Conservation (phyloP, 2,888 invertebrate genomes). For the Notocelia uddmanniana region DNA sequence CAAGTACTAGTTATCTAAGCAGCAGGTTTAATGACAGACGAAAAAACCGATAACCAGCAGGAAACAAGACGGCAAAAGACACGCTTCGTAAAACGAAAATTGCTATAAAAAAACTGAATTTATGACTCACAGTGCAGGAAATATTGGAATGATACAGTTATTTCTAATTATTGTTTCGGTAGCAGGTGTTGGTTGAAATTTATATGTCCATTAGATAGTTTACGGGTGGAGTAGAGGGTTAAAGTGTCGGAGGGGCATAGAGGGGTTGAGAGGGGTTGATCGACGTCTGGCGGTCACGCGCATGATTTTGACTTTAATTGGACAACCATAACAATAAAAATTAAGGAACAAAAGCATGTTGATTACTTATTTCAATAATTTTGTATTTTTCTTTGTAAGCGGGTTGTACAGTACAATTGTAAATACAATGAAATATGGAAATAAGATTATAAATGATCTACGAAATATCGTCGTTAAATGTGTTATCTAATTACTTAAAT, state of each 20-base stretch:
- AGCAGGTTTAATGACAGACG: constrained; percentile 28
- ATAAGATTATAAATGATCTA: constrained; percentile 15
- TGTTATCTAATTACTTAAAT: too few relatives aligned
- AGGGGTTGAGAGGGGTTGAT: constrained; percentile 57
- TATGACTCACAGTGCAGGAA: constrained; percentile 55
- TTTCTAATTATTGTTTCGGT: constrained; percentile 71
- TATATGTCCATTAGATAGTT: constrained; percentile 74
- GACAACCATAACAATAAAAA: constrained; percentile 39
- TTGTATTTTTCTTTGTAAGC: constrained; percentile 21
- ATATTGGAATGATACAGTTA: constrained; percentile 63
- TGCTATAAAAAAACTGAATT: constrained; percentile 53
- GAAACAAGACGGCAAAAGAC: constrained; percentile 41
- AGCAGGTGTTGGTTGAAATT: constrained; percentile 75
- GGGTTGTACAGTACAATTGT: background rate
- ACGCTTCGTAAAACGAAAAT: constrained; percentile 34
- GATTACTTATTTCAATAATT: constrained; percentile 35
- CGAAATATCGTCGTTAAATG: background rate
- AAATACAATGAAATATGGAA: constrained; percentile 16
- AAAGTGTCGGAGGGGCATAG: constrained; percentile 55
- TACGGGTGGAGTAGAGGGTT: constrained; percentile 55
- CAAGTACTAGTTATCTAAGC: constrained; percentile 12
- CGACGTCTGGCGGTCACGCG: constrained; percentile 42
- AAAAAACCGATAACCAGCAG: constrained; percentile 30
- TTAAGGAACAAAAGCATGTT: constrained; percentile 36
- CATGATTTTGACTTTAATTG: constrained; percentile 43